Conservation (phyloP, 2,113 vertebrate species). For the Macrotis lagotis region DNA sequence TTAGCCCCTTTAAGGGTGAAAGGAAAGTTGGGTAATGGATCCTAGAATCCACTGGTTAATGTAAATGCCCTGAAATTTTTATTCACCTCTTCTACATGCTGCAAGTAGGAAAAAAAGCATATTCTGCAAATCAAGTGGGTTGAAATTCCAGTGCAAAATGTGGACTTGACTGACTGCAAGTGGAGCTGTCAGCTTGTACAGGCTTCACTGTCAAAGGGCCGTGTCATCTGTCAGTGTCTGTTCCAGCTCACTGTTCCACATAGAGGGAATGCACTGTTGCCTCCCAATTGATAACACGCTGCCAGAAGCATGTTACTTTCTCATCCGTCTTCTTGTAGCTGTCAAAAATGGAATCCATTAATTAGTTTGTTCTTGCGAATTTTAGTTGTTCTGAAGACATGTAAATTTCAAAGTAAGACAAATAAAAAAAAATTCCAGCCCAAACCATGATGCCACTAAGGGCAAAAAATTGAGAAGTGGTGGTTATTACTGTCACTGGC, state of each 20-base stretch:
- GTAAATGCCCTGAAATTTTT: conserved; percentile 78
- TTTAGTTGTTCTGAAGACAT: conserved; percentile 87
- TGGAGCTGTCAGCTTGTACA: conserved; percentile 93
- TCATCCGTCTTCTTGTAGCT: conserved; percentile 94
- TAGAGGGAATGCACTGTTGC: conserved; percentile 90
- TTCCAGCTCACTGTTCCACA: conserved; percentile 98
- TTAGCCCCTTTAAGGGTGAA: conserved; percentile 25
- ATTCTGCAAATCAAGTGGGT: conserved; percentile 86
- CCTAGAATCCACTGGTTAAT: conserved; percentile 69
- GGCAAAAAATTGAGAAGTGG: conserved; percentile 76
- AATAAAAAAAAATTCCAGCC: conserved; percentile 67
- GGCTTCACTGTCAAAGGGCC: conserved; percentile 92
- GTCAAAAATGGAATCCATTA: conserved; percentile 96
- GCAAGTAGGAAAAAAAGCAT: conserved; percentile 81
- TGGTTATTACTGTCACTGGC: conserved; percentile 66
- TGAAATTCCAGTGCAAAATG: conserved; percentile 84
- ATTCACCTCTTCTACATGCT: conserved; percentile 67
- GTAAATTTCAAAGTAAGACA: conserved; percentile 84
- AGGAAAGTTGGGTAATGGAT: conserved; percentile 59
- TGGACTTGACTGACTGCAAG: conserved; percentile 93
- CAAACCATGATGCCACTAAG: conserved; percentile 72
- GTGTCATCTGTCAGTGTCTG: conserved; percentile 97
- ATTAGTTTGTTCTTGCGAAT: conserved; percentile 90
- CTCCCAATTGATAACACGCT: conserved; percentile 91
- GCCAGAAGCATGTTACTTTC: conserved; percentile 91